Evolutionary conservation across 2,797 vertebrate genomes (phyloP).

Genomic region (Diplodus sargus): DNA sequence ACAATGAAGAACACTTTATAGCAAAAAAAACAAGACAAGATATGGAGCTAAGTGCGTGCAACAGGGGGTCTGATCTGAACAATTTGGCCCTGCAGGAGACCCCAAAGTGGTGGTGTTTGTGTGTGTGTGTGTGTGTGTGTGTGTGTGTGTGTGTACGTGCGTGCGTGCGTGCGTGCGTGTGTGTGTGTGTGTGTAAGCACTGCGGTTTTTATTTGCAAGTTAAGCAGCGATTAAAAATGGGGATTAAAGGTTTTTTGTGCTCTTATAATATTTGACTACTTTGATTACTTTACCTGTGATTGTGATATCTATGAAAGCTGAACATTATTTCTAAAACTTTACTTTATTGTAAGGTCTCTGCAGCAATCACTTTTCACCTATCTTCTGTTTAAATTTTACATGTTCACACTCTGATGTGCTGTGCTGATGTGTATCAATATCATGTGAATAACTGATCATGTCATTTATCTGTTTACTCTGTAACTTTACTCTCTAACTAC

Average conservation of each 20-base stretch:
- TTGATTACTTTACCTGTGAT: background rate
- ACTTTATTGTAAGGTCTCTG: background rate
- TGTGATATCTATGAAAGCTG: background rate
- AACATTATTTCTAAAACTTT: background rate
- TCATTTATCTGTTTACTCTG: too few species aligned
- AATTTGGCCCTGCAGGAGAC: slow-evolving; percentile 66
- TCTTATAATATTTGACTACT: background rate
- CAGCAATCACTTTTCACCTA: background rate
- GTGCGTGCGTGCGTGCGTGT: slow-evolving; percentile 1
- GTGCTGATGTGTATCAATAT: background rate
- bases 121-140: slow-evolving; percentile 30
- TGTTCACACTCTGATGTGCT: background rate
- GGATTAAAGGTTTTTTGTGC: background rate
- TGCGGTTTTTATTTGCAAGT: background rate
- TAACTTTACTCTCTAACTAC: too few species aligned
- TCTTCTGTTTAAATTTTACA: background rate
- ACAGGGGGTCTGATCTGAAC: slow-evolving; percentile 62
- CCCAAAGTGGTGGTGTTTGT: slow-evolving; percentile 12
- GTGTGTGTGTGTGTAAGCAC: background rate
- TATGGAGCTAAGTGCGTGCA: slow-evolving; percentile 70
- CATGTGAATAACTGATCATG: background rate
- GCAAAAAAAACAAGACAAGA: slow-evolving; percentile 53
- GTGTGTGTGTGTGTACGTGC: slow-evolving; percentile 7
- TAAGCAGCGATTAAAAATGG: slow-evolving; percentile 10
- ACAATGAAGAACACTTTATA: slow-evolving; percentile 49